Evolutionary conservation across 2,888 invertebrate species (phyloP).

Genomic region (Apotomis betuletana): DNA sequence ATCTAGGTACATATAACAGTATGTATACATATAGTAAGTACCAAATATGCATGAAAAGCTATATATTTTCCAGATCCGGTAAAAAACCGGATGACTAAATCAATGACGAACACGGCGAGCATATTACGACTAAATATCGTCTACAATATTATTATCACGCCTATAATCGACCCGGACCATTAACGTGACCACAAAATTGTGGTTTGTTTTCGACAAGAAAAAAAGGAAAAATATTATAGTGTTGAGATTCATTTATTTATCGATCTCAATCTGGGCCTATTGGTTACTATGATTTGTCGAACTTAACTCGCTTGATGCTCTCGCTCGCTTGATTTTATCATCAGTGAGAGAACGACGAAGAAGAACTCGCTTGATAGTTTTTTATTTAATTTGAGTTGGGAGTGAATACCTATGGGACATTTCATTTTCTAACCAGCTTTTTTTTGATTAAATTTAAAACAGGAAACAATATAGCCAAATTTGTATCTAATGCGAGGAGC

Average conservation of each 20-base stretch:
- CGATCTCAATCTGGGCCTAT: conserved; percentile 59
- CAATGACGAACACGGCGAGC: conserved; percentile 50
- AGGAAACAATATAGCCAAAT: too few species aligned
- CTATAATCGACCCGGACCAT: conserved; percentile 78
- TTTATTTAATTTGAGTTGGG: too few species aligned
- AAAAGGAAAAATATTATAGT: conserved; percentile 70
- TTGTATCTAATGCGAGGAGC: too few species aligned
- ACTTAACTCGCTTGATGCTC: conserved; percentile 40
- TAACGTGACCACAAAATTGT: conserved; percentile 72
- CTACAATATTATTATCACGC: conserved; percentile 75
- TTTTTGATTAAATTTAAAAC: too few species aligned
- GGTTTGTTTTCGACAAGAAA: conserved; percentile 75
- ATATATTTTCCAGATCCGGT: neutral
- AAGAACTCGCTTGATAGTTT: too few species aligned
- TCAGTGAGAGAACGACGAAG: too few species aligned
- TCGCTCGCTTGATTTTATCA: too few species aligned
- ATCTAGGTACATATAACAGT: too few species aligned
- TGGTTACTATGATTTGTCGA: conserved; percentile 55
- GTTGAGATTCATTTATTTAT: conserved; percentile 79
- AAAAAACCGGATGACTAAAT: conserved; percentile 37
- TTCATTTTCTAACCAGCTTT: too few species aligned
- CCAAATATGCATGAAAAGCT: too few species aligned
- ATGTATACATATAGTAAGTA: too few species aligned
- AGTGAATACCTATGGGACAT: too few species aligned
- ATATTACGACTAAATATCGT: conserved; percentile 52